Evolutionary conservation across 2,797 vertebrate species (phyloP).

Genomic region (Poliocrania exsul): DNA sequence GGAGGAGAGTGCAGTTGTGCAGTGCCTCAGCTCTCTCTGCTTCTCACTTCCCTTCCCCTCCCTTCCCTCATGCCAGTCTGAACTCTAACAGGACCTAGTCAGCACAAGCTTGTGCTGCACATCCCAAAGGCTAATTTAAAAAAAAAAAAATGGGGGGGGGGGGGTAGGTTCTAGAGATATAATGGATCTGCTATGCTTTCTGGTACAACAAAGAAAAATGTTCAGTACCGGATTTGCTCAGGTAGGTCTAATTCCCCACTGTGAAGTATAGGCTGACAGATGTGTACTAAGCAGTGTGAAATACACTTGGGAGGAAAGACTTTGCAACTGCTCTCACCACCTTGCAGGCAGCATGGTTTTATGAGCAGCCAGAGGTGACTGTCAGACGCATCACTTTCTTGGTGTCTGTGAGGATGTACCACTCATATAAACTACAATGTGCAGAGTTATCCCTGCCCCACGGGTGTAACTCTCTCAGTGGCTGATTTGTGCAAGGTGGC

Average conservation of each 20-base stretch:
- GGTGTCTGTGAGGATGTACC: accelerated
- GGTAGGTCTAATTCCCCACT: not conserved
- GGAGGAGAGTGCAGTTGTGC: accelerated
- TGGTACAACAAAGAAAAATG: not conserved
- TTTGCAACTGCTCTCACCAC: accelerated
- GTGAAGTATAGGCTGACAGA: not conserved
- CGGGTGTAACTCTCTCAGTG: accelerated
- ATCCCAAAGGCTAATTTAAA: not conserved
- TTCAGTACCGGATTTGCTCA: not conserved
- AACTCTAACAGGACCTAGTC: accelerated
- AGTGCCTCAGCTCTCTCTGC: not conserved
- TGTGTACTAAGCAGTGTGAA: not conserved
- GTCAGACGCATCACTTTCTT: accelerated
- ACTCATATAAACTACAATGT: accelerated
- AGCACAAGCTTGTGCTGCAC: not conserved
- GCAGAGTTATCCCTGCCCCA: not conserved
- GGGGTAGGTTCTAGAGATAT: not conserved
- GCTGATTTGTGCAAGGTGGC: accelerated
- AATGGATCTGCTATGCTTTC: not conserved
- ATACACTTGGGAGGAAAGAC: not conserved
- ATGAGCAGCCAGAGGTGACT: not conserved
- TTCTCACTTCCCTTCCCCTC: not conserved
- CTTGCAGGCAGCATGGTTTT: accelerated
- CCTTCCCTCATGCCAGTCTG: not conserved
- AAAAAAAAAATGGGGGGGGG: not conserved